These are phyloP conservation scores for Sanderia malayensis DNA, from an alignment of 30 jellyfish, hydroid and myxozoan genomes.

Conservation along the genomic window DNA sequence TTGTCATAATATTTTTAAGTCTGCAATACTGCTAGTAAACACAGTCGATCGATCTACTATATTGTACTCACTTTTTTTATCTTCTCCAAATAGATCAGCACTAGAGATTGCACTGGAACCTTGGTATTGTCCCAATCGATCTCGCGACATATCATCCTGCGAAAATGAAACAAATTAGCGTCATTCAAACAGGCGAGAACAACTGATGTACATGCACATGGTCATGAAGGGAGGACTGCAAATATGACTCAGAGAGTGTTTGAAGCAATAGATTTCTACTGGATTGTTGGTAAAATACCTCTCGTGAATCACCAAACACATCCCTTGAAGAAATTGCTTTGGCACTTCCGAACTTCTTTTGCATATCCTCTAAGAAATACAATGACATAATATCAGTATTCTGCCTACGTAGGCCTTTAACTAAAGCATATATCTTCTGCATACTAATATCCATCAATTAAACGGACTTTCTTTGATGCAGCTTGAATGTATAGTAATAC, in stretches of 20 bases:
- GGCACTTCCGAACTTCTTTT: slow-evolving; percentile 77
- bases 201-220: no score
- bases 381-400: background rate
- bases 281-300: slow-evolving; percentile 23
- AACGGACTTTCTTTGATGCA: no score
- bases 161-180: background rate
- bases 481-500: no score
- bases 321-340: slow-evolving; percentile 92
- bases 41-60: background rate
- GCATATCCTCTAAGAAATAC: slow-evolving; percentile 62
- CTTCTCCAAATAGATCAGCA: slow-evolving; percentile 95
- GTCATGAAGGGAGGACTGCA: no score
- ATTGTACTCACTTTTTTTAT: slow-evolving; percentile 45
- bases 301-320: slow-evolving; percentile 63
- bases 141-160: slow-evolving; percentile 73
- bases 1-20: no score
- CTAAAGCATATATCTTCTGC: no score
- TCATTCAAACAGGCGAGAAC: no score
- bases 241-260: no score
- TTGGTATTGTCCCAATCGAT: slow-evolving; percentile 68
- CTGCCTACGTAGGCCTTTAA: no score
- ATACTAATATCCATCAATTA: no score
- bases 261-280: no score
- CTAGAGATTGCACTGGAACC: slow-evolving; percentile 86
- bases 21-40: no score